Evolutionary conservation across 1,140 invertebrate species (phyloP), one percentile per base, ranked within the genome.

Genomic region (Drosophila punjabiensis): DNA sequence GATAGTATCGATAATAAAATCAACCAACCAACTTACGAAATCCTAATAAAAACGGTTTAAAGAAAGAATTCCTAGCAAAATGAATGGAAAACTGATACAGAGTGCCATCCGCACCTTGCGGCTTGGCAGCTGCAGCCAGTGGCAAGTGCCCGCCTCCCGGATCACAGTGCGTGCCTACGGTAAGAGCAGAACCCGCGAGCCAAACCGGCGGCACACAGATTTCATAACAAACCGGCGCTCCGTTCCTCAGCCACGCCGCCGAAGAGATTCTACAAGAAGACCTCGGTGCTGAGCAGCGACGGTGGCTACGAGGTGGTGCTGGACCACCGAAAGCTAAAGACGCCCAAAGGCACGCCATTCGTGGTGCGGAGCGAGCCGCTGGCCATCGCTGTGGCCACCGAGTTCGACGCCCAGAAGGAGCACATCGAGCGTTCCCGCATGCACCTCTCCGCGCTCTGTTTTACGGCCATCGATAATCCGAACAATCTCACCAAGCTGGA

Each of bases 381-480:
- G 39, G 98, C 98, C 16, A 94, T 98, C 63, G 98, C 97, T 16
- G 95, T 99, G 43, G 97, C 98, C 5, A 95, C 96, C 53, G 98
- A 99, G 95, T 99, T 98, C 97, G 96, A 97, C 83, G 94, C 95
- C n/a, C 98, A 99, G 92, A 95, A 96, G 71, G 95, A 97, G 41
- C 94, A 94, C 65, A 97, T 99, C 65, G 93, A 96, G 64, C 95
- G 95, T 83, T 95, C 96, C 66, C 95, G 94, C 61, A 99, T 99
- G 98, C 98, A 99, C 93, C 94, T 99, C 96, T 98, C 97, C 24
- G 95, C 96, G n/a, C 93, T 99, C 9, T 97, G 97, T 84, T 98
- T 98, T 85, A 99, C 98, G 39, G 95, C 96, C 66, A 93, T 98
- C 53, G 98, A 99, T 93, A 99, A 99, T 94, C 98, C 98, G 18